phyloP scores from a whole-genome alignment of 2,797 vertebrate species.

The Acanthurus leucopareius region DNA sequence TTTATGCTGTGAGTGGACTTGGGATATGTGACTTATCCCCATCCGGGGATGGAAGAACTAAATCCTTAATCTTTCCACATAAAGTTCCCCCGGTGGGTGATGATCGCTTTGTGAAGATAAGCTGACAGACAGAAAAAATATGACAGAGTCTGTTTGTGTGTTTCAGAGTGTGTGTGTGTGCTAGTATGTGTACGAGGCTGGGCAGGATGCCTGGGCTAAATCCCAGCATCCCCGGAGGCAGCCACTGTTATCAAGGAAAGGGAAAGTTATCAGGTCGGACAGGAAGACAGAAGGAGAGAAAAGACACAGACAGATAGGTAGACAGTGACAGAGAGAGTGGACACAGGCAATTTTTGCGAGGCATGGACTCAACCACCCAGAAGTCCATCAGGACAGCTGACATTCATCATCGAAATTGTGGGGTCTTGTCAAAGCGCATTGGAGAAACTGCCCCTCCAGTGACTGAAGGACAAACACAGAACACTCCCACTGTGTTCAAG shows the following conservation, averaged over 20 bases:
- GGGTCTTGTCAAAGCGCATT: conserved; percentile 24
- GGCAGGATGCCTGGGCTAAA: conserved; percentile 60
- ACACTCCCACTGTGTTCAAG: conserved; percentile 39
- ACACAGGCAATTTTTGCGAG: conserved; percentile 42
- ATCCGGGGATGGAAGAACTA: conserved; percentile 54
- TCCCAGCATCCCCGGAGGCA: conserved; percentile 58
- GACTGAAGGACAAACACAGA: conserved; percentile 53
- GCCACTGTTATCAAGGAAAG: conserved; percentile 51
- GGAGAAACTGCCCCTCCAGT: conserved; percentile 31
- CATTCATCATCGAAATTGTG: conserved; percentile 61
- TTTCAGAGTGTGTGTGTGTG: conserved; percentile 16
- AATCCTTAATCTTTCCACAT: conserved; percentile 71
- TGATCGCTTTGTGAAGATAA: conserved; percentile 66
- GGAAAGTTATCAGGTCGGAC: conserved; percentile 64
- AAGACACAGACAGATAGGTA: conserved; percentile 41
- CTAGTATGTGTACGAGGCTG: conserved; percentile 30
- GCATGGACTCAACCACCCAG: conserved; percentile 36
- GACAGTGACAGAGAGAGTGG: conserved; percentile 55
- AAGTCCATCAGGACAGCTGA: conserved; percentile 41
- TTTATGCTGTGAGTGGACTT: conserved; percentile 61
- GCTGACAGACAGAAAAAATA: conserved; percentile 60
- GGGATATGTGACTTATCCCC: conserved; percentile 63
- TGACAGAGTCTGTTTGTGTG: conserved; percentile 45
- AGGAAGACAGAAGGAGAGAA: conserved; percentile 48
- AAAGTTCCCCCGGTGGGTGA: conserved; percentile 67